phyloP scores from a whole-genome alignment of 1,140 invertebrate genomes.

The Drosophila nannoptera region DNA sequence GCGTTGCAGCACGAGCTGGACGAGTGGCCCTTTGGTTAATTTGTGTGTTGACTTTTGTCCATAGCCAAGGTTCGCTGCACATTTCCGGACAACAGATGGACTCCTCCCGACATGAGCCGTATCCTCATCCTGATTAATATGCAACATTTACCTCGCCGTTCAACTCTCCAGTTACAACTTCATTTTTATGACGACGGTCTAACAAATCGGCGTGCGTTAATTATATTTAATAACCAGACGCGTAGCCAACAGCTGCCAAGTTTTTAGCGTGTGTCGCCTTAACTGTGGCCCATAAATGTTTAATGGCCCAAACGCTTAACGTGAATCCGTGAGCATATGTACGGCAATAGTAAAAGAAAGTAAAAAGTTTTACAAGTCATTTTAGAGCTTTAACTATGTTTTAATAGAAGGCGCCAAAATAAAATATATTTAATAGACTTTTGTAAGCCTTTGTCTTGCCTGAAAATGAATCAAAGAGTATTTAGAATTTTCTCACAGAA shows the following conservation, averaged over 20 bases:
- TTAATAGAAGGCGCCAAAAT: not conserved
- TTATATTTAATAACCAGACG: conserved; percentile 71
- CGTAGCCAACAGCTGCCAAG: conserved; percentile 59
- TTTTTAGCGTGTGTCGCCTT: conserved; percentile 56
- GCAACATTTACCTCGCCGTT: conserved; percentile 26
- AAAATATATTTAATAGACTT: no score
- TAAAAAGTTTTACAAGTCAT: not conserved
- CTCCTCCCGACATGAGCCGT: not conserved
- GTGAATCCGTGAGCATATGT: conserved; percentile 2
- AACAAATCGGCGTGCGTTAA: conserved; percentile 72
- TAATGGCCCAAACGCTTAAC: conserved; percentile 64
- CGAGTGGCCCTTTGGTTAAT: conserved; percentile 4
- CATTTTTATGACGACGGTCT: conserved; percentile 49
- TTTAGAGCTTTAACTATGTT: not conserved
- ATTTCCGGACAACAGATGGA: conserved; percentile 54
- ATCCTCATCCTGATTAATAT: conserved; percentile 39
- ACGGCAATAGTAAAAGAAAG: not conserved
- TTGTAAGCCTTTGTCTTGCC: no score
- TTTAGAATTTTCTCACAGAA: no score
- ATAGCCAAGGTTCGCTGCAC: conserved; percentile 55
- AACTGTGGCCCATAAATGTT: conserved; percentile 63
- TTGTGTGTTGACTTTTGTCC: conserved; percentile 36
- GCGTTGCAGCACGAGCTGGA: conserved; percentile 27
- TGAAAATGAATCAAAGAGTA: no score
- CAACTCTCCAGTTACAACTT: conserved; percentile 59